Evolutionary conservation across 1,140 invertebrate genomes (phyloP).

Genomic region (Prorops nasuta): DNA sequence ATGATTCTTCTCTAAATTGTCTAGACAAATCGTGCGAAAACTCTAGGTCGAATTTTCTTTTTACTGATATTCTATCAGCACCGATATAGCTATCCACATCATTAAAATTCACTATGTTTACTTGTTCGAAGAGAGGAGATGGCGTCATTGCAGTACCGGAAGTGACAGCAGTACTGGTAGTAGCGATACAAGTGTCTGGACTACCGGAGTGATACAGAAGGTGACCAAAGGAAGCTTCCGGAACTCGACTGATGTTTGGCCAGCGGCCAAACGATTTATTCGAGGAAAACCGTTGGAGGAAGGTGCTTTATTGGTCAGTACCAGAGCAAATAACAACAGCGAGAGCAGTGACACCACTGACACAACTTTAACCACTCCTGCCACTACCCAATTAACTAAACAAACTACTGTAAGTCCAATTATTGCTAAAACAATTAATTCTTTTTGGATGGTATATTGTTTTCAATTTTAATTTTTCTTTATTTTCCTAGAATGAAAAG

Average conservation of each 20-base stretch:
- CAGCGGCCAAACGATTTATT: constrained; percentile 28
- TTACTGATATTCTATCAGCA: too few relatives aligned
- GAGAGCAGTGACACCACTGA: constrained; percentile 47
- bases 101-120: too few relatives aligned
- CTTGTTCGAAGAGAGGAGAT: constrained; percentile 36
- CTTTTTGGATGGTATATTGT: too few relatives aligned
- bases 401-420: constrained; percentile 17
- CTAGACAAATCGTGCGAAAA: too few relatives aligned
- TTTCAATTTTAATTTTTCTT: too few relatives aligned
- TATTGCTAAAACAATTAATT: neutral
- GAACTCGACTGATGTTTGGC: constrained; percentile 34
- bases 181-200: constrained; percentile 47
- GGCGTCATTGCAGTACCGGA: constrained; percentile 45
- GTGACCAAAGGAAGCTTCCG: constrained; percentile 23
- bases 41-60: too few relatives aligned
- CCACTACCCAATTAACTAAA: constrained; percentile 33
- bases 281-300: constrained; percentile 40
- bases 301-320: constrained; percentile 21
- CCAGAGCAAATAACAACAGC: constrained; percentile 38
- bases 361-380: constrained; percentile 40
- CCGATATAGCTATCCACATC: too few relatives aligned
- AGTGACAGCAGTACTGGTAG: constrained; percentile 51
- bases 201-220: constrained; percentile 33
- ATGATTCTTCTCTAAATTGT: too few relatives aligned
- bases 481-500: too few relatives aligned